Evolutionary conservation across 2,113 vertebrate species (phyloP), one percentile per base, ranked within the genome.

Genomic region (Peromyscus leucopus): DNA sequence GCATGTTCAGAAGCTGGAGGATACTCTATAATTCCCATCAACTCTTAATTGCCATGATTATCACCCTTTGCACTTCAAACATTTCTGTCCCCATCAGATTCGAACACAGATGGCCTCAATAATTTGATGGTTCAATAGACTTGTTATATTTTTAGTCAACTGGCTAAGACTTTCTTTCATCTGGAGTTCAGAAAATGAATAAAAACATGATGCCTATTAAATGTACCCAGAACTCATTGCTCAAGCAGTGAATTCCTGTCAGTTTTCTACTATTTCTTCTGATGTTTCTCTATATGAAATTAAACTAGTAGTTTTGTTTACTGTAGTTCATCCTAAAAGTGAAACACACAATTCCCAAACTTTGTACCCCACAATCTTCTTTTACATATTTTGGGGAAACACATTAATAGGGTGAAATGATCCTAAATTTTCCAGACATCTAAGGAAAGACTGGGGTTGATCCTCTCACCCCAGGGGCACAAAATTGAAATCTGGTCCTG

Each of bases 301-400:
- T 51, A 36, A 31, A 67, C 12, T 36, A 1, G 7, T 24, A 26
- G 9, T 16, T 39, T 46, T 39, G 7, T 61, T 36, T 9, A 3
- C 24, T 33, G 31, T 3, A 21, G 0, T 1, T 4, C 28, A 19
- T 42, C 26, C 5, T 10, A n/a, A 22, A 33, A 21, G 17, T 28
- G 39, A 83, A 76, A 5, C 5, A 0, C 1, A 19, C 28, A 31
- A 0, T 36, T 71, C 9, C 48, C 33, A 42, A 26, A 51, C 15
- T 48, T 15, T 15, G 57, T 4, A 33, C 0, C 39, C n/a, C 28
- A 46, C 12, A 13, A 24, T 42, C 39, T 16, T 10, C 24, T 17
- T 0, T 0, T 10, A 9, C 2, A n/a, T 16, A 9, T 13, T 46
- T 24, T 2, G 8, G 31, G 26, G 42, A n/a, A 87, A 22, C 59